phyloP scores from a whole-genome alignment of 2,113 vertebrate genomes.

The Elanoides forficatus region DNA sequence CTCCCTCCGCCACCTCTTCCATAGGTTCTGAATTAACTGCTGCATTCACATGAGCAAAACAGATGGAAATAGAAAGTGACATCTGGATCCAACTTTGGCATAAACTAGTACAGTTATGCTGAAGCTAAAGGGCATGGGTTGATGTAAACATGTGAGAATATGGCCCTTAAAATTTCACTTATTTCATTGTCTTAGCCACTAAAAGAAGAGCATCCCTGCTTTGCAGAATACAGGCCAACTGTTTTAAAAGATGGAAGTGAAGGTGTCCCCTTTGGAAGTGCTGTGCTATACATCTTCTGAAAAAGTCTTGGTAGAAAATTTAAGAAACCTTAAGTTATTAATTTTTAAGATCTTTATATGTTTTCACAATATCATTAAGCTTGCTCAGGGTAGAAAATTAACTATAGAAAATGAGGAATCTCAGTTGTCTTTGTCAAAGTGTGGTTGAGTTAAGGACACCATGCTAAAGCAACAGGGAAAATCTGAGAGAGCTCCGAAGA shows the following conservation, averaged over 20 bases:
- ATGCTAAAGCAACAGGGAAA: background rate
- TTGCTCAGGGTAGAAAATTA: background rate
- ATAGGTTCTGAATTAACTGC: conserved; percentile 42
- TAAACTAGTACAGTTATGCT: background rate
- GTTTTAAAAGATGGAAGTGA: background rate
- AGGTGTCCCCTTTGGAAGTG: background rate
- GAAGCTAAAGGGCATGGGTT: background rate
- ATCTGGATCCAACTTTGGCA: background rate
- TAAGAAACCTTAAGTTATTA: background rate
- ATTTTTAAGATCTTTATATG: background rate
- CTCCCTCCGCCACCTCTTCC: conserved; percentile 10
- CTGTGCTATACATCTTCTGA: background rate
- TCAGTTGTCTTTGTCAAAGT: background rate
- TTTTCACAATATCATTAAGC: background rate
- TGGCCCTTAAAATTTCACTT: background rate
- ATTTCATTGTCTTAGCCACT: background rate
- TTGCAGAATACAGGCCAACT: background rate
- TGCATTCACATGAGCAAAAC: conserved; percentile 30
- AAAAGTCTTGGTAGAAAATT: background rate
- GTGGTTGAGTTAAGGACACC: background rate
- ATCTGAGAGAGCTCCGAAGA: background rate
- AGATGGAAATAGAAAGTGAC: conserved; percentile 42
- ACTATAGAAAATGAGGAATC: background rate
- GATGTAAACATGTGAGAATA: background rate
- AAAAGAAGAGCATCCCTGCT: background rate